Percentiles rank a stretch among this genome's conserved stretches.
Conservation (phyloP, 2,888 invertebrate genomes). For the Tetropium fuscum region DNA sequence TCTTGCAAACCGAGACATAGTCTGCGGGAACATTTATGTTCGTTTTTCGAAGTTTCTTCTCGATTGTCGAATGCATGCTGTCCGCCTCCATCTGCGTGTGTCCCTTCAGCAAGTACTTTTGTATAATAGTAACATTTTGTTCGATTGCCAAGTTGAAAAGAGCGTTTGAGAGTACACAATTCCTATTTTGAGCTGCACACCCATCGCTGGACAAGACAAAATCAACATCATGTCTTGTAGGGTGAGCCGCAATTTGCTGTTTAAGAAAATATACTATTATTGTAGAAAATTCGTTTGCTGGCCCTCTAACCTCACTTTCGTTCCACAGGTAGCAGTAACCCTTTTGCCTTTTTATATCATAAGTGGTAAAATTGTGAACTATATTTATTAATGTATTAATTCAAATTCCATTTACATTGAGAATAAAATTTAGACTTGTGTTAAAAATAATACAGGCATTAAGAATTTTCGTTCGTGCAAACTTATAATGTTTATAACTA, state of each 20-base stretch:
- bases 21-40: conserved; percentile 20
- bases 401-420: no score
- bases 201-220: conserved; percentile 16
- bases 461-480: no score
- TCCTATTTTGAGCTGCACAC: neutral
- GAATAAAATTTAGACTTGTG: no score
- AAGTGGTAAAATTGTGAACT: neutral
- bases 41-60: conserved; percentile 23
- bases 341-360: neutral
- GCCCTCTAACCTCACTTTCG: conserved; percentile 20
- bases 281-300: conserved; percentile 21
- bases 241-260: neutral
- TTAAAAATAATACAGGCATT: no score
- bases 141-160: conserved; percentile 19
- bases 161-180: conserved; percentile 7
- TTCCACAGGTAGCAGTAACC: conserved; percentile 17
- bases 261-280: conserved; percentile 12
- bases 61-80: conserved; percentile 22
- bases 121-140: conserved; percentile 23
- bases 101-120: conserved; percentile 27
- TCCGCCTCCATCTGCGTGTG: conserved; percentile 26
- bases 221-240: conserved; percentile 10
- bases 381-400: no score
- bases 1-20: neutral
- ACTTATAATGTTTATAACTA: no score